These are phyloP conservation scores for Channa striata DNA, from an alignment of 2,797 vertebrate genomes.

Conservation along the genomic window DNA sequence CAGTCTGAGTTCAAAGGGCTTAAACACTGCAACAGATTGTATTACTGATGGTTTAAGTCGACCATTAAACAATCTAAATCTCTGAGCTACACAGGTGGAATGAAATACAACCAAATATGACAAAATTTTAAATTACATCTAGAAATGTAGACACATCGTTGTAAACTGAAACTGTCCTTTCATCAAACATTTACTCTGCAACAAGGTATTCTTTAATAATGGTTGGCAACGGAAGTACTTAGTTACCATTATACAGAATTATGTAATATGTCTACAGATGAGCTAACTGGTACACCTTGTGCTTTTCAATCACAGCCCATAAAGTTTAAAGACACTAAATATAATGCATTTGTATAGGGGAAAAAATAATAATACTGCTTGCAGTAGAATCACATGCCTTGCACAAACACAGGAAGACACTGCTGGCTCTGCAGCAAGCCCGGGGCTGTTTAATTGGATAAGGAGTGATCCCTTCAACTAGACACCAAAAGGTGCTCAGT, in stretches of 20 bases:
- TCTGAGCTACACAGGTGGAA: slow-evolving; percentile 34
- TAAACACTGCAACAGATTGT: slow-evolving; percentile 74
- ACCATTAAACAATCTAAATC: slow-evolving; percentile 75
- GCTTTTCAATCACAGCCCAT: neutral
- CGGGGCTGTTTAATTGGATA: slow-evolving; percentile 80
- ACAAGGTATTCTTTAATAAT: slow-evolving; percentile 1
- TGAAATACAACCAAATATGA: slow-evolving; percentile 13
- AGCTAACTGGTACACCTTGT: slow-evolving; percentile 4
- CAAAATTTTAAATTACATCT: too few species aligned
- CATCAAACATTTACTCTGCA: slow-evolving; percentile 8
- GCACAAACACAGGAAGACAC: slow-evolving; percentile 46
- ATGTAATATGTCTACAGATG: slow-evolving; percentile 36
- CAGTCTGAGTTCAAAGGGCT: slow-evolving; percentile 81
- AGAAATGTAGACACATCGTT: neutral
- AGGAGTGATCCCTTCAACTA: slow-evolving; percentile 78
- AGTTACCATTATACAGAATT: slow-evolving; percentile 34
- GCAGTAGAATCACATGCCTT: slow-evolving; percentile 41
- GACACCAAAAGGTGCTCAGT: slow-evolving; percentile 76
- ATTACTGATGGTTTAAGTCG: slow-evolving; percentile 74
- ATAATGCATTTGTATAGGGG: slow-evolving; percentile 9
- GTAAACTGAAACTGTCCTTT: neutral
- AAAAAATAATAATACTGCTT: neutral
- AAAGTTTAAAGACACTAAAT: neutral
- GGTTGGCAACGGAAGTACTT: slow-evolving; percentile 15
- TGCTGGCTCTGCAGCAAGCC: slow-evolving; percentile 62